These are phyloP conservation scores for Scaptomyza pallida DNA, from an alignment of 1,140 invertebrate genomes.

Conservation along the genomic window DNA sequence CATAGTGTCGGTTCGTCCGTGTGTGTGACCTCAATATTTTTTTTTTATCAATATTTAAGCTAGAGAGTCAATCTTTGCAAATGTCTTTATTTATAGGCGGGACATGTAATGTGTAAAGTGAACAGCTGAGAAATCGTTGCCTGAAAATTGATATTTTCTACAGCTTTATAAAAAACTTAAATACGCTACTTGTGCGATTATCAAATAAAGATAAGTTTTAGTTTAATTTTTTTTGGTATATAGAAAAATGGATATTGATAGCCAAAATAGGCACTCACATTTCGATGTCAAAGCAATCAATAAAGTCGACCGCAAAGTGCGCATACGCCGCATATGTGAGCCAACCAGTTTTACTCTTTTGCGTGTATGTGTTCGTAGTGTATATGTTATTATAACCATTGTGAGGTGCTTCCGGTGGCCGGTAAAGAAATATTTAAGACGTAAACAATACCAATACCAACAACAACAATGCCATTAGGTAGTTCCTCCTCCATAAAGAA, in stretches of 20 bases:
- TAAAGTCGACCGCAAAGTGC: slow-evolving; percentile 50
- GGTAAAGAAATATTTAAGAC: slow-evolving; percentile 74
- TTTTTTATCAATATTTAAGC: too few species aligned
- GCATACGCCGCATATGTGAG: slow-evolving; percentile 55
- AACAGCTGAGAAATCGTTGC: too few species aligned
- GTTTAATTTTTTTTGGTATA: neutral
- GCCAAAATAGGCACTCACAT: slow-evolving; percentile 3
- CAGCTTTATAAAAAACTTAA: too few species aligned
- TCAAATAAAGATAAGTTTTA: too few species aligned
- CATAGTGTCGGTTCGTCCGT: too few species aligned
- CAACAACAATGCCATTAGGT: slow-evolving; percentile 29
- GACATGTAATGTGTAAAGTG: too few species aligned
- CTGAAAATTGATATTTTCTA: too few species aligned
- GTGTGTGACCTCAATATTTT: too few species aligned
- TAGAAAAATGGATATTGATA: neutral
- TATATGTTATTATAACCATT: slow-evolving; percentile 35
- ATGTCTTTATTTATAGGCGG: too few species aligned
- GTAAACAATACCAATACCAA: slow-evolving; percentile 47
- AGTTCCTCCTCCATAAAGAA: too few species aligned
- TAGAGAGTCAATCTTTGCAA: too few species aligned
- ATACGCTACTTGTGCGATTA: too few species aligned
- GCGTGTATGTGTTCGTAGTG: neutral
- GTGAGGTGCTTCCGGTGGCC: slow-evolving; percentile 69
- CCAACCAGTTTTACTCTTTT: slow-evolving; percentile 1
- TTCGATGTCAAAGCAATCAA: slow-evolving; percentile 22